phyloP scores from a whole-genome alignment of 2,888 invertebrate species.

The Acleris laterana region DNA sequence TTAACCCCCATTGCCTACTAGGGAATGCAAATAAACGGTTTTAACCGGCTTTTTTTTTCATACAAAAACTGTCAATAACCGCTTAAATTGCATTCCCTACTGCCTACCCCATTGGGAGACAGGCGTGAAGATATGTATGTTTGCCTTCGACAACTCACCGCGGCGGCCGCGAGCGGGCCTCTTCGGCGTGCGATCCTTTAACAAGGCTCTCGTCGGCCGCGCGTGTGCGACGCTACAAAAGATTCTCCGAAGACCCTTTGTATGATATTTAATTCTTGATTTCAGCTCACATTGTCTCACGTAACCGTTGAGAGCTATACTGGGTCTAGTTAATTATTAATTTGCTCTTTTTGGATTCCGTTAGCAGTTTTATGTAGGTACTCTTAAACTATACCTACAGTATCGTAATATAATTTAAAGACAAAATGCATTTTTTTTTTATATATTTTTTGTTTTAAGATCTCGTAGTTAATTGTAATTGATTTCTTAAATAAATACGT shows the following conservation, averaged over 20 bases:
- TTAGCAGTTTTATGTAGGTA: not conserved
- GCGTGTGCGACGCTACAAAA: slow-evolving; percentile 20
- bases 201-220: slow-evolving; percentile 9
- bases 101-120: too few relatives aligned
- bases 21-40: too few relatives aligned
- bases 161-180: not conserved
- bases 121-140: not conserved
- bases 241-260: slow-evolving; percentile 26
- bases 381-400: too few relatives aligned
- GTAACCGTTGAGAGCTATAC: slow-evolving; percentile 2
- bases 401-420: too few relatives aligned
- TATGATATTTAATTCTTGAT: slow-evolving; percentile 13
- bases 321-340: not conserved
- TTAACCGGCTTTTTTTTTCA: too few relatives aligned
- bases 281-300: slow-evolving; percentile 2
- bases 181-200: slow-evolving; percentile 3
- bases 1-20: too few relatives aligned
- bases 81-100: too few relatives aligned
- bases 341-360: not conserved
- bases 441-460: too few relatives aligned
- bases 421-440: too few relatives aligned
- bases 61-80: too few relatives aligned
- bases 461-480: too few relatives aligned
- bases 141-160: not conserved
- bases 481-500: too few relatives aligned